These are phyloP conservation scores for Ichneumon xanthorius DNA, from an alignment of 2,888 invertebrate species.

Conservation along the genomic window DNA sequence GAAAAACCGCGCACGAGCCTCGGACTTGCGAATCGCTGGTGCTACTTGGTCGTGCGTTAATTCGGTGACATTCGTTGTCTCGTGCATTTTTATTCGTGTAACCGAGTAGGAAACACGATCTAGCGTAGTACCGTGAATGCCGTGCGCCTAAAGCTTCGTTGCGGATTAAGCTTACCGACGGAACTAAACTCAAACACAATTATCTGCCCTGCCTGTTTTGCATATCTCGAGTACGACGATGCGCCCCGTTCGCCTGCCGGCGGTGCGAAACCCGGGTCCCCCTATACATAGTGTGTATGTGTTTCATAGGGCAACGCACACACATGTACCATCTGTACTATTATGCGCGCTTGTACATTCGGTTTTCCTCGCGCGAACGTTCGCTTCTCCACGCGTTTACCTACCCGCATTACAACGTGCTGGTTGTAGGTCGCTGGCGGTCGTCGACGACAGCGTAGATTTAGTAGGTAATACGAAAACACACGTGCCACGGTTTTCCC, in stretches of 20 bases:
- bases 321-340: neutral
- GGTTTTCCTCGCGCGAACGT: neutral
- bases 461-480: conserved; percentile 56
- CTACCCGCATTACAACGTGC: conserved; percentile 57
- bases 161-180: conserved; percentile 62
- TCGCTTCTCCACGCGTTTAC: conserved; percentile 26
- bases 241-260: conserved; percentile 33
- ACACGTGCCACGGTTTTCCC: neutral
- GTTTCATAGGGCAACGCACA: too few relatives aligned
- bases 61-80: neutral
- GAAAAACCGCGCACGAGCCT: conserved; percentile 4
- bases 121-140: conserved; percentile 26
- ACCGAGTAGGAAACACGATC: neutral
- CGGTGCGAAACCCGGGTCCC: conserved; percentile 16
- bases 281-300: neutral
- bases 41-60: neutral
- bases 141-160: conserved; percentile 48
- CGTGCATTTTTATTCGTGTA: neutral
- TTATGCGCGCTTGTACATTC: conserved; percentile 1
- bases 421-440: conserved; percentile 26
- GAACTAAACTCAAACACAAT: conserved; percentile 68
- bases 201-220: conserved; percentile 64
- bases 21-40: neutral
- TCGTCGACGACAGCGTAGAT: conserved; percentile 55
- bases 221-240: conserved; percentile 60